Conservation (phyloP, 1,140 invertebrate genomes). For the Camponotus pennsylvanicus region DNA sequence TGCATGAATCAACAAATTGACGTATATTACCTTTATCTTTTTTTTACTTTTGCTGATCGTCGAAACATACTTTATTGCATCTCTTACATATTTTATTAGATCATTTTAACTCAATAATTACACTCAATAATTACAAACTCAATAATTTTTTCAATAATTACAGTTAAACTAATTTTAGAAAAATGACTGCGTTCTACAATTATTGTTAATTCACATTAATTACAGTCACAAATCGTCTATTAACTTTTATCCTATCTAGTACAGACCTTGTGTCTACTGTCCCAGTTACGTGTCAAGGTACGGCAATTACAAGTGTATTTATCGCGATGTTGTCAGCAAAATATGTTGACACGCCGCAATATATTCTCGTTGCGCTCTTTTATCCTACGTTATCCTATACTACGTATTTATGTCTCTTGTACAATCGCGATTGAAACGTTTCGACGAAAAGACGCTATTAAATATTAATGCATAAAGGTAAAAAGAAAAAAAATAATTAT, state of each 20-base stretch:
- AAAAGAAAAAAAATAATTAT: neutral
- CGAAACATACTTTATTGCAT: neutral
- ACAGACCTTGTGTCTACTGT: neutral
- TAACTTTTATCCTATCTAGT: neutral
- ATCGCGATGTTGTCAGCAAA: conserved; percentile 35
- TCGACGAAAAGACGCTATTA: neutral
- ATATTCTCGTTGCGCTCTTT: conserved; percentile 32
- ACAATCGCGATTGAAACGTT: neutral
- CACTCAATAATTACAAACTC: no score
- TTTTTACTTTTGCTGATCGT: neutral
- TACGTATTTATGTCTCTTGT: conserved; percentile 33
- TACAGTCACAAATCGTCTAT: neutral
- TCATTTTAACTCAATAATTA: neutral
- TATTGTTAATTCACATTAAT: conserved; percentile 7
- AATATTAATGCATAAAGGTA: neutral
- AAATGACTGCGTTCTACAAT: neutral
- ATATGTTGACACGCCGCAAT: conserved; percentile 17
- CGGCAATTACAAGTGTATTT: conserved; percentile 58
- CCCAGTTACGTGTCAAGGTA: conserved; percentile 38
- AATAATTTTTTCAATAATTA: neutral
- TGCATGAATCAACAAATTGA: neutral
- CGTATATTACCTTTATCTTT: neutral
- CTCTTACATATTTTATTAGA: neutral
- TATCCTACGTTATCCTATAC: neutral
- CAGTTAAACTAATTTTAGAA: neutral